Evolutionary conservation across 30 jellyfish, hydroid and myxozoan genomes (phyloP).

Genomic region (Cassiopea xamachana): DNA sequence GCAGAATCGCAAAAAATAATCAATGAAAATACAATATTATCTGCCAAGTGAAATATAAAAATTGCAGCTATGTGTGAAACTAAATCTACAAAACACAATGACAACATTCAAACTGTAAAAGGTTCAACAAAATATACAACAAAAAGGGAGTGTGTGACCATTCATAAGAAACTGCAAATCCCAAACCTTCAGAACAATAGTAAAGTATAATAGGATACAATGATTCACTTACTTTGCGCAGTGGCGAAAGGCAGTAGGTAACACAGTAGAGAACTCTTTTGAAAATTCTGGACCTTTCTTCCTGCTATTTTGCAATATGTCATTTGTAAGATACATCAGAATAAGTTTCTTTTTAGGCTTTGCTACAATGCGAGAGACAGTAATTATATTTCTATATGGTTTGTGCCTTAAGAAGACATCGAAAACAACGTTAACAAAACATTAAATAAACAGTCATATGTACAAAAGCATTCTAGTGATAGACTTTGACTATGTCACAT

Average conservation of each 20-base stretch:
- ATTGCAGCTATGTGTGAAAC: too few species aligned
- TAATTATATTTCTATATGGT: not conserved
- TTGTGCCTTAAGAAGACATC: not conserved
- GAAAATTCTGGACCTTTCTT: slow-evolving; percentile 88
- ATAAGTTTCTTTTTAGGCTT: slow-evolving; percentile 88
- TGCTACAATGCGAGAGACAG: slow-evolving; percentile 40
- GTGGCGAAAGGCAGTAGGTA: slow-evolving; percentile 87
- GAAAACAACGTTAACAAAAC: too few species aligned
- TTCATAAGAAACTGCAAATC: too few species aligned
- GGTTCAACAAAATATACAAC: too few species aligned
- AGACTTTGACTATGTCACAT: too few species aligned
- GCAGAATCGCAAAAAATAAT: not conserved
- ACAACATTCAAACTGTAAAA: too few species aligned
- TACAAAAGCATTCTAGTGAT: too few species aligned
- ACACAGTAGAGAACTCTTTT: slow-evolving; percentile 79
- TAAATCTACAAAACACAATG: too few species aligned
- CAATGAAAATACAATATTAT: not conserved
- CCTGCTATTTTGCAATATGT: slow-evolving; percentile 87
- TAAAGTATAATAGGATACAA: not conserved
- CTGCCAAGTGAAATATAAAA: too few species aligned
- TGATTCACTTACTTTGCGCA: slow-evolving; percentile 85
- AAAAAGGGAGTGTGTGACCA: too few species aligned
- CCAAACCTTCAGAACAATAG: not conserved
- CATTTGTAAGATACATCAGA: slow-evolving; percentile 91
- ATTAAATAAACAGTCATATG: too few species aligned